Evolutionary conservation across 2,888 invertebrate species (phyloP).

Genomic region (Thymelicus acteon): DNA sequence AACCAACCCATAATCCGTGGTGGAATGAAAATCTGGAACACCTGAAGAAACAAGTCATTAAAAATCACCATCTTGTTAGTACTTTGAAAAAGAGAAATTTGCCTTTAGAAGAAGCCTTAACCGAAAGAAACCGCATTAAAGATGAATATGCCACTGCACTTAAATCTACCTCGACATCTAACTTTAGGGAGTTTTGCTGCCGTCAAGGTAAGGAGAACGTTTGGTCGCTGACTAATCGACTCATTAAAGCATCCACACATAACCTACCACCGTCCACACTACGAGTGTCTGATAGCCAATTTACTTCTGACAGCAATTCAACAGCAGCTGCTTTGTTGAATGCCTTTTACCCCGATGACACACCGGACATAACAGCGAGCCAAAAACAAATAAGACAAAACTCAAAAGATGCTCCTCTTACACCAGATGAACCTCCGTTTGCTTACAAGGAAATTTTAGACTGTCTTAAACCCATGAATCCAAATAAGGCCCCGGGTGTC

Average conservation of each 20-base stretch:
- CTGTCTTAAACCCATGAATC: slow-evolving; percentile 37
- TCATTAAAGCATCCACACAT: neutral
- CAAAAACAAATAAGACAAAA: slow-evolving; percentile 31
- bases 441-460: neutral
- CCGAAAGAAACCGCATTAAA: neutral
- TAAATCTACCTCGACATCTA: slow-evolving; percentile 16
- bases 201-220: neutral
- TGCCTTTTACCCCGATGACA: neutral
- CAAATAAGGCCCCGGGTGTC: slow-evolving; percentile 35
- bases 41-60: neutral
- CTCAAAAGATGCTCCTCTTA: neutral
- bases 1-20: neutral
- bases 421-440: neutral
- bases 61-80: neutral
- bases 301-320: neutral
- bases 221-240: neutral
- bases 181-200: slow-evolving; percentile 45
- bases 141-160: neutral
- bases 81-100: neutral
- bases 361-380: neutral
- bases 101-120: neutral
- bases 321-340: neutral
- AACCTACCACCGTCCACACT: neutral
- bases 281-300: neutral
- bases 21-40: neutral